Conservation (phyloP, 2,797 vertebrate genomes). For the Microhierax caerulescens region DNA sequence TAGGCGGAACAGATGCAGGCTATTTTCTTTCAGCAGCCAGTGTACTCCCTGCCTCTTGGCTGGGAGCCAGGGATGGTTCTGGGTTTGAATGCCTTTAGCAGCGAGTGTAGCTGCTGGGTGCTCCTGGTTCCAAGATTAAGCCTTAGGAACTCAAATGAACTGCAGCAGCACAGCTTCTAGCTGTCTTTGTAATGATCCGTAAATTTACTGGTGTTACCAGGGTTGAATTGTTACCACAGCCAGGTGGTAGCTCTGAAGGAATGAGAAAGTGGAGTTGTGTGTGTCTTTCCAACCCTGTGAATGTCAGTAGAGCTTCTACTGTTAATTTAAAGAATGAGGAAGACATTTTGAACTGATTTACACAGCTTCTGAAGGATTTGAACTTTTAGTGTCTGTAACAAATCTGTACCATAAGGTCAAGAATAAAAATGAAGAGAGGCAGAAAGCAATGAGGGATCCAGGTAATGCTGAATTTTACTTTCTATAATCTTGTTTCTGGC, state of each 20-base stretch:
- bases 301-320: background rate
- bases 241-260: background rate
- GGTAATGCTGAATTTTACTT: background rate
- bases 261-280: background rate
- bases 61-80: background rate
- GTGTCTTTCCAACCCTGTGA: background rate
- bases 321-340: background rate
- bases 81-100: background rate
- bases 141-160: background rate
- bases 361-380: background rate
- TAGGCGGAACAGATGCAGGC: background rate
- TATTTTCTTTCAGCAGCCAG: background rate
- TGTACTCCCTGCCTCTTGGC: background rate
- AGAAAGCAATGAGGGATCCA: background rate
- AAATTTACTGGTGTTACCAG: background rate
- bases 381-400: background rate
- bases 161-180: background rate
- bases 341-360: background rate
- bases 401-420: background rate
- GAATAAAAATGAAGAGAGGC: background rate
- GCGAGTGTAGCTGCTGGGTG: background rate
- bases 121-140: background rate
- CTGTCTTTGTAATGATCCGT: background rate
- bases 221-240: background rate
- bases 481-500: background rate